These are phyloP conservation scores for Urocolius indicus DNA, from an alignment of 2,113 vertebrate genomes.

Conservation along the genomic window DNA sequence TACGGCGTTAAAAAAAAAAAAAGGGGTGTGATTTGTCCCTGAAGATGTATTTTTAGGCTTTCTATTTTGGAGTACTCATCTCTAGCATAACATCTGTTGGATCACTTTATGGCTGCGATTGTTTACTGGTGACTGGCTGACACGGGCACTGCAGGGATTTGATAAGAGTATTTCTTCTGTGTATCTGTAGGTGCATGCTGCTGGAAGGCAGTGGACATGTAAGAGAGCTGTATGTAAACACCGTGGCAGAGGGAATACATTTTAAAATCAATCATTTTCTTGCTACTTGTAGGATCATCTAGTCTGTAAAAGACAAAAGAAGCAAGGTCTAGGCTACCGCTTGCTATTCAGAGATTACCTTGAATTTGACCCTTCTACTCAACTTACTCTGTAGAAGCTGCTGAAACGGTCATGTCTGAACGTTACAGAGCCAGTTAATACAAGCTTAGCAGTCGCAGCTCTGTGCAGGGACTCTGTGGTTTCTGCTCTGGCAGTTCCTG, in stretches of 20 bases:
- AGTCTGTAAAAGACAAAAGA: slow-evolving; percentile 18
- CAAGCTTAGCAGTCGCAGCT: background rate
- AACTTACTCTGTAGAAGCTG: background rate
- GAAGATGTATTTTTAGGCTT: slow-evolving; percentile 64
- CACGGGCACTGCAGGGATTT: slow-evolving; percentile 19
- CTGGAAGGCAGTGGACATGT: background rate
- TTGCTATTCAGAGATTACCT: slow-evolving; percentile 31
- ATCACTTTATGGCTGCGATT: slow-evolving; percentile 69
- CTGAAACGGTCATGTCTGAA: slow-evolving; percentile 1
- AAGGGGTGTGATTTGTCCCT: slow-evolving; percentile 40
- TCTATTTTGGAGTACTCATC: slow-evolving; percentile 71
- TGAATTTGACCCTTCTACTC: slow-evolving; percentile 55
- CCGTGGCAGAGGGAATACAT: background rate
- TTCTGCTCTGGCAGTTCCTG: slow-evolving; percentile 16
- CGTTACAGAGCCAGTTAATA: background rate
- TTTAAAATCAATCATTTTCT: background rate
- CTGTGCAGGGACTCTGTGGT: background rate
- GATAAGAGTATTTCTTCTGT: slow-evolving; percentile 24
- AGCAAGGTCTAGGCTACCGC: background rate
- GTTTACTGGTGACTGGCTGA: slow-evolving; percentile 67
- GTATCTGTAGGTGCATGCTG: background rate
- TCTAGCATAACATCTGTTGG: slow-evolving; percentile 71
- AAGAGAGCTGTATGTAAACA: background rate
- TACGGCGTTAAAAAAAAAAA: background rate
- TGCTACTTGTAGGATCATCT: background rate